Evolutionary conservation across 1,140 invertebrate species (phyloP).

Genomic region (Micrasema longulum): DNA sequence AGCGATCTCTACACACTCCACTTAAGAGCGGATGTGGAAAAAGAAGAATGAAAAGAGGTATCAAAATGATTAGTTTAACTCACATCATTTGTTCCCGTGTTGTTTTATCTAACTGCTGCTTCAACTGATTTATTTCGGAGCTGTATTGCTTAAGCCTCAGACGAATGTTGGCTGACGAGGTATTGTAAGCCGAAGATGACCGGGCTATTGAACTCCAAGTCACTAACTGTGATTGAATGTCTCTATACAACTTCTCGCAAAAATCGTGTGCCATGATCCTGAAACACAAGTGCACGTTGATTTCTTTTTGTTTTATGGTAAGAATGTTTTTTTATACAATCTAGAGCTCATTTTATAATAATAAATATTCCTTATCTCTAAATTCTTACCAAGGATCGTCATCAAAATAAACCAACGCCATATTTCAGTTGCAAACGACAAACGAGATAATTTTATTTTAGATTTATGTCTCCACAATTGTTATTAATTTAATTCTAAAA

Average conservation of each 20-base stretch:
- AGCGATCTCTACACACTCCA: too few species aligned
- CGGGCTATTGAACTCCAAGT: constrained; percentile 67
- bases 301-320: too few species aligned
- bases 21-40: too few species aligned
- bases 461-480: too few species aligned
- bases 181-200: constrained; percentile 68
- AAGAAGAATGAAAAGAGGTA: too few species aligned
- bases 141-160: constrained; percentile 73
- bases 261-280: constrained; percentile 76
- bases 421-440: constrained; percentile 13
- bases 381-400: constrained; percentile 50
- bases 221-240: constrained; percentile 73
- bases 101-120: constrained; percentile 68
- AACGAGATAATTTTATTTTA: too few species aligned
- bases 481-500: too few species aligned
- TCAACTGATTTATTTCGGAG: constrained; percentile 71
- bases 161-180: constrained; percentile 71
- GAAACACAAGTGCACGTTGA: too few species aligned
- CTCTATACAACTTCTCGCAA: constrained; percentile 73
- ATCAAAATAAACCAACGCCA: constrained; percentile 51
- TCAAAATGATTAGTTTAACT: too few species aligned
- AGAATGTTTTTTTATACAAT: too few species aligned
- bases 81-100: constrained; percentile 67
- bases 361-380: too few species aligned
- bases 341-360: too few species aligned